Evolutionary conservation across 1,140 invertebrate genomes (phyloP).

Genomic region (Temnothorax nylanderi): DNA sequence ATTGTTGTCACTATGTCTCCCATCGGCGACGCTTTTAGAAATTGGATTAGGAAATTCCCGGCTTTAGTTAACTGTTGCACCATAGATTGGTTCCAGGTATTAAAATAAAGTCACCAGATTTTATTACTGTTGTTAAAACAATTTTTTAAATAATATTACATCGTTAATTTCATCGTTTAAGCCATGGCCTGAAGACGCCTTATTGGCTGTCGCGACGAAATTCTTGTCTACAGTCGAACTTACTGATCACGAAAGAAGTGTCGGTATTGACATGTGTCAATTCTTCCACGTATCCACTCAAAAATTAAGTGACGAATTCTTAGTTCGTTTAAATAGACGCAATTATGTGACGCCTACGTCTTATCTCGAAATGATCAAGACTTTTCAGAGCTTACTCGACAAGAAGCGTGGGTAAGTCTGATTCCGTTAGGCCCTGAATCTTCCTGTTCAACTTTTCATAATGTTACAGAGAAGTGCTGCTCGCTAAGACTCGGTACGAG

Average conservation of each 20-base stretch:
- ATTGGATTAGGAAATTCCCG: slow-evolving; percentile 96
- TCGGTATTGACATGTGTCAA: slow-evolving; percentile 95
- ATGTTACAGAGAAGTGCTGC: slow-evolving; percentile 87
- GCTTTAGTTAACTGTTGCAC: slow-evolving; percentile 98
- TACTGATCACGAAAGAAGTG: slow-evolving; percentile 89
- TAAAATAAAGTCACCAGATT: background rate
- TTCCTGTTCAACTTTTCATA: background rate
- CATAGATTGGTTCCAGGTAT: slow-evolving; percentile 98
- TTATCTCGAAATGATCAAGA: slow-evolving; percentile 96
- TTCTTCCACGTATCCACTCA: slow-evolving; percentile 95
- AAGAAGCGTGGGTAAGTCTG: slow-evolving; percentile 83
- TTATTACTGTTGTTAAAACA: background rate
- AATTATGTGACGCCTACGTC: slow-evolving; percentile 98
- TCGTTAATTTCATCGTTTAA: slow-evolving; percentile 75
- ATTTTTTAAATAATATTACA: background rate
- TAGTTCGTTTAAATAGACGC: slow-evolving; percentile 89
- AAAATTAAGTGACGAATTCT: slow-evolving; percentile 91
- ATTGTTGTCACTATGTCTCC: slow-evolving; percentile 97
- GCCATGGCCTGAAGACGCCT: slow-evolving; percentile 97
- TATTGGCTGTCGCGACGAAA: slow-evolving; percentile 95
- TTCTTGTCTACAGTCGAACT: slow-evolving; percentile 95
- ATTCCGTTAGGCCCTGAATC: background rate
- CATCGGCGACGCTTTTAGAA: slow-evolving; percentile 94
- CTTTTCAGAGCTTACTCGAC: slow-evolving; percentile 94
- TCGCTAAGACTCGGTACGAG: slow-evolving; percentile 91